Evolutionary conservation across 2,888 invertebrate genomes (phyloP).

Genomic region (Agrochola litura): DNA sequence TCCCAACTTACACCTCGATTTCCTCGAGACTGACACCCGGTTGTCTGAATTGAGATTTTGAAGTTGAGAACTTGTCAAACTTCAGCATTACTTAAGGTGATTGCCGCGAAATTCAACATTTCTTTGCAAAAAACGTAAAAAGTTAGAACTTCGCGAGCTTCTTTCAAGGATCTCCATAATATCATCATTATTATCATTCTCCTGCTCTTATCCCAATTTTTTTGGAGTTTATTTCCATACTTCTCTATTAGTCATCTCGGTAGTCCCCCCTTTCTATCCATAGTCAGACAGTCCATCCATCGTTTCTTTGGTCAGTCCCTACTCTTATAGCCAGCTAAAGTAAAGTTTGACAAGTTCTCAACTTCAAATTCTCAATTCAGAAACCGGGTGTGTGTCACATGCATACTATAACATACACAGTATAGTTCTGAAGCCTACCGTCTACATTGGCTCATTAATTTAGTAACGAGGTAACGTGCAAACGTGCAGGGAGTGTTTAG

Average conservation of each 20-base stretch:
- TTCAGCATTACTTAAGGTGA: no score
- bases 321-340: no score
- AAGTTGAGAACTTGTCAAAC: no score
- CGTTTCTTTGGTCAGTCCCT: no score
- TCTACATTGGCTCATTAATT: conserved; percentile 44
- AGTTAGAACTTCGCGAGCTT: not conserved
- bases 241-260: no score
- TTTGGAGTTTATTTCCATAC: no score
- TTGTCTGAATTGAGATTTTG: no score
- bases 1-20: no score
- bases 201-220: no score
- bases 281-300: no score
- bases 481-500: conserved; percentile 37
- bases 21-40: not conserved
- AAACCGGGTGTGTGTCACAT: not conserved
- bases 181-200: no score
- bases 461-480: conserved; percentile 39
- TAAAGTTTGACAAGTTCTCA: not conserved
- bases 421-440: conserved; percentile 15
- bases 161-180: not conserved
- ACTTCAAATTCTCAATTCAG: not conserved
- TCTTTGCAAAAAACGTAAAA: not conserved
- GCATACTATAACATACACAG: not conserved
- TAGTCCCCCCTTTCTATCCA: no score
- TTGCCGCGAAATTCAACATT: not conserved